A percentile compares a stretch with the other conserved stretches of the same genome.
Conservation (phyloP, 1,140 invertebrate genomes). For the Lucilia cuprina region DNA sequence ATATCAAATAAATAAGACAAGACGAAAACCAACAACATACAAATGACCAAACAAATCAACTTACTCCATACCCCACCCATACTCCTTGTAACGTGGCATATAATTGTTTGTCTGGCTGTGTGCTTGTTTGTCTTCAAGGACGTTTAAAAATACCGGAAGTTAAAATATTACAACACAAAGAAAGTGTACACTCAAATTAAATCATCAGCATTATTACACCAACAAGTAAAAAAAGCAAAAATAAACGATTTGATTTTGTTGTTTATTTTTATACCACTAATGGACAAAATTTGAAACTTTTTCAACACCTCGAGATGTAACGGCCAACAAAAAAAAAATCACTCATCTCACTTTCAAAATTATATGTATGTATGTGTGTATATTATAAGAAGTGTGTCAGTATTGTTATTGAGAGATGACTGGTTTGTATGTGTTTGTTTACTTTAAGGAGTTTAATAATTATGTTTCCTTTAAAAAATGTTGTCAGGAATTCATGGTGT, state of each 20-base stretch:
- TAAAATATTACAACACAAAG: not conserved
- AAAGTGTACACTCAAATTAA: constrained; percentile 1
- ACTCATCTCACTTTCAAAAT: not conserved
- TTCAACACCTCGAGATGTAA: not conserved
- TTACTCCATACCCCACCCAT: not conserved
- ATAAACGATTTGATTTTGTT: not conserved
- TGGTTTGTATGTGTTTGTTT: not conserved
- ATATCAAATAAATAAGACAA: not conserved
- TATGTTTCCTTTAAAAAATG: not conserved
- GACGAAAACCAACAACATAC: not conserved
- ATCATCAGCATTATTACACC: not conserved
- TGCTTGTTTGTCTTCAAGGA: not conserved
- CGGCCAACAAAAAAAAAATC: not conserved
- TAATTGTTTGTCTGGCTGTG: not conserved
- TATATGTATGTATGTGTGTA: not conserved
- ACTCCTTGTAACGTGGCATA: not conserved
- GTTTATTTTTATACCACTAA: not conserved
- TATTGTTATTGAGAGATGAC: not conserved
- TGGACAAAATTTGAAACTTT: constrained; percentile 6
- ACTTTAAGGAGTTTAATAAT: not conserved
- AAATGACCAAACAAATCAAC: constrained; percentile 7
- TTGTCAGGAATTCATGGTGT: not conserved
- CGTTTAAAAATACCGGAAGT: constrained; percentile 17
- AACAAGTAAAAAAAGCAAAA: not conserved
- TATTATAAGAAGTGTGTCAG: not conserved